phyloP scores from a whole-genome alignment of 1,140 invertebrate genomes.

The Cydia splendana region DNA sequence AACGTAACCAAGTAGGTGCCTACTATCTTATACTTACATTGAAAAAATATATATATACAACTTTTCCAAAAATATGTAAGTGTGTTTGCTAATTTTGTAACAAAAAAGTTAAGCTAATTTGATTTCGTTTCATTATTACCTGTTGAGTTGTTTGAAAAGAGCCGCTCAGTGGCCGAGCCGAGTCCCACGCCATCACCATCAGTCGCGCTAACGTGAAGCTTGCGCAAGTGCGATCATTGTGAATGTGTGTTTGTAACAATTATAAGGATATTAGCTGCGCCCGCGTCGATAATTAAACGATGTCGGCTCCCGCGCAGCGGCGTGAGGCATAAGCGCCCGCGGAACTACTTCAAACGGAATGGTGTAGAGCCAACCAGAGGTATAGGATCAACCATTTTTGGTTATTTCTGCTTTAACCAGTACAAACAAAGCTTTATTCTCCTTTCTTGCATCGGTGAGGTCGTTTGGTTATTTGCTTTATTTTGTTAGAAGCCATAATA shows the following conservation, averaged over 20 bases:
- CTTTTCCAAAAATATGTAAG: not conserved
- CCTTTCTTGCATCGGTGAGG: too few relatives aligned
- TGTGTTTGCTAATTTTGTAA: not conserved
- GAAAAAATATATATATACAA: too few relatives aligned
- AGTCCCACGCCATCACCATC: not conserved
- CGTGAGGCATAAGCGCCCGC: not conserved
- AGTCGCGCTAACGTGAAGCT: not conserved
- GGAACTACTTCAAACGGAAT: not conserved
- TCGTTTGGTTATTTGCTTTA: too few relatives aligned
- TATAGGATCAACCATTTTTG: too few relatives aligned
- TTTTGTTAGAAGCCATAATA: too few relatives aligned
- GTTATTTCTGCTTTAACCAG: too few relatives aligned
- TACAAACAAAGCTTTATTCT: too few relatives aligned
- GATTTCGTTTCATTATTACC: not conserved
- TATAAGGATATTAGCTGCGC: conserved; percentile 31
- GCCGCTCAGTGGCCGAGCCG: not conserved
- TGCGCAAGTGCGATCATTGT: conserved; percentile 12
- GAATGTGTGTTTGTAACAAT: conserved; percentile 28
- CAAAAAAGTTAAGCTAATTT: conserved; percentile 2
- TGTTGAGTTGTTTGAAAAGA: not conserved
- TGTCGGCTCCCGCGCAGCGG: conserved; percentile 40
- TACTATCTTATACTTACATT: too few relatives aligned
- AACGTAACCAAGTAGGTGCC: too few relatives aligned
- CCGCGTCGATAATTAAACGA: conserved; percentile 40
- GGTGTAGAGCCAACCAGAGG: too few relatives aligned